Percentiles rank a stretch among this genome's conserved stretches.
Evolutionary conservation across 1,140 invertebrate genomes (phyloP).

Genomic region (Matsumurasca onukii): DNA sequence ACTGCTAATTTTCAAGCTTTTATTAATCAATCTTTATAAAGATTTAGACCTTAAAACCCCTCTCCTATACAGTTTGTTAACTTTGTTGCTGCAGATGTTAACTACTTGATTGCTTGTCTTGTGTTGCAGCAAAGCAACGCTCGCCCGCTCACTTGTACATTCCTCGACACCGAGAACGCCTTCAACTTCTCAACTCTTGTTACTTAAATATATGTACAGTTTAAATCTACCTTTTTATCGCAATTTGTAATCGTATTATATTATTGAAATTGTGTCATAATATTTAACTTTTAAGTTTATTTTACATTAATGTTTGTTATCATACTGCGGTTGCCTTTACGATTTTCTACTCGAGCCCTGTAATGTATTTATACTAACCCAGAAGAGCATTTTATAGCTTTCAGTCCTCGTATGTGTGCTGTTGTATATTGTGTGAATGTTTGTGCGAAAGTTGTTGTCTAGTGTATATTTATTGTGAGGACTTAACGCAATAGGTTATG

Average conservation of each 20-base stretch:
- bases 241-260: conserved; percentile 21
- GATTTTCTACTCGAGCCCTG: not conserved
- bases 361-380: conserved; percentile 11
- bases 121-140: no score
- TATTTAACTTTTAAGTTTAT: conserved; percentile 28
- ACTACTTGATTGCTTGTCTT: no score
- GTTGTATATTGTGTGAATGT: not conserved
- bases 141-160: no score
- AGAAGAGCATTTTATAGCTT: conserved; percentile 21
- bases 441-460: not conserved
- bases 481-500: not conserved
- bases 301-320: conserved; percentile 7
- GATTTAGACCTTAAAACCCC: no score
- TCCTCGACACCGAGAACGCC: no score
- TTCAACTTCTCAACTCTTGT: no score
- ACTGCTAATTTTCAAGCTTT: no score
- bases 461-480: not conserved
- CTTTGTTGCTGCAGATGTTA: no score
- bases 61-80: no score
- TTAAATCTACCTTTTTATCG: not conserved
- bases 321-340: conserved; percentile 14
- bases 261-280: conserved; percentile 27
- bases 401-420: not conserved
- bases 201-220: conserved; percentile 4
- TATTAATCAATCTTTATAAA: no score